Evolutionary conservation across 2,888 invertebrate species (phyloP).

Genomic region (Ormyrus thymus): DNA sequence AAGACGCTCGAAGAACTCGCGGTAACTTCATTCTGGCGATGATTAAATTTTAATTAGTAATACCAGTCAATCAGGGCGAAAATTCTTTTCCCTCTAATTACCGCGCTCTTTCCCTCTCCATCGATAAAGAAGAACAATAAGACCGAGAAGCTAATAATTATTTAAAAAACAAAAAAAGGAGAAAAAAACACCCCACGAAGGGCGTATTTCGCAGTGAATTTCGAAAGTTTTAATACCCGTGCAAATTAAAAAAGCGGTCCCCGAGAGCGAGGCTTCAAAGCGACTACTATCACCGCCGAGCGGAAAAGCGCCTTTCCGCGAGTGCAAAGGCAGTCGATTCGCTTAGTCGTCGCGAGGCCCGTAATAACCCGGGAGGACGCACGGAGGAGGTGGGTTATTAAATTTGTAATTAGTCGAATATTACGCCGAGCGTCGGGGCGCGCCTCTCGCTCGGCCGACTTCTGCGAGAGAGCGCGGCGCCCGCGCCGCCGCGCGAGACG

Average conservation of each 20-base stretch:
- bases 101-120: slow-evolving; percentile 20
- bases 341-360: slow-evolving; percentile 62
- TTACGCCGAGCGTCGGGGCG: slow-evolving; percentile 62
- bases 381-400: slow-evolving; percentile 66
- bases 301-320: no score
- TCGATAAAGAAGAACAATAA: no score
- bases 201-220: no score
- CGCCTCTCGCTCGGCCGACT: slow-evolving; percentile 44
- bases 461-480: slow-evolving; percentile 8
- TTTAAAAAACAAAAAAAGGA: no score
- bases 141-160: no score
- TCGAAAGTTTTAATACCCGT: no score
- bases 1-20: slow-evolving; percentile 56
- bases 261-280: no score
- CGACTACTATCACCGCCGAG: no score
- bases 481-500: background rate
- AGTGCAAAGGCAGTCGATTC: slow-evolving; percentile 57
- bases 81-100: slow-evolving; percentile 55
- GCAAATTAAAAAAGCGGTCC: no score
- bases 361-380: slow-evolving; percentile 67
- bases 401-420: slow-evolving; percentile 73
- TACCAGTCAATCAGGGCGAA: slow-evolving; percentile 70
- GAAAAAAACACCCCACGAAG: no score
- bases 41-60: slow-evolving; percentile 74
- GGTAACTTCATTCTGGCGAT: slow-evolving; percentile 67